Percentiles rank a stretch among this genome's conserved stretches.
phyloP scores from a whole-genome alignment of 2,797 vertebrate genomes.

The Eulemur rubriventer region DNA sequence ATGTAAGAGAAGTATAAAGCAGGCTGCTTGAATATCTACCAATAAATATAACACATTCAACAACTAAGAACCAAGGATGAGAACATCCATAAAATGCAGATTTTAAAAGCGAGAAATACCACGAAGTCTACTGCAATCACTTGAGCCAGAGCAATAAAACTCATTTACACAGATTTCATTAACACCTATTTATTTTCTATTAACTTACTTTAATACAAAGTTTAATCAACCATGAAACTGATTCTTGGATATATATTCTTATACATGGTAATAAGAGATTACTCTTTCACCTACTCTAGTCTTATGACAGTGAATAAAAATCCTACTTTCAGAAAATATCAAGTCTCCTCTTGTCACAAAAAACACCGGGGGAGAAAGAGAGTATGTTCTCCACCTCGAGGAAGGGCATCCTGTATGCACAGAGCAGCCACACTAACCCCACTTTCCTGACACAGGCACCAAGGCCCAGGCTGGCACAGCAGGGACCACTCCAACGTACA shows the following conservation, averaged over 20 bases:
- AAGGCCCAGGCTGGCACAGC: background rate
- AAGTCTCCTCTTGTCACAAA: background rate
- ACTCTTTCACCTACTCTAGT: background rate
- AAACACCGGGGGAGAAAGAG: background rate
- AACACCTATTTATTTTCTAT: background rate
- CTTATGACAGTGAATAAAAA: background rate
- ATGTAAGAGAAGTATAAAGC: constrained; percentile 48
- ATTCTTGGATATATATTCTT: background rate
- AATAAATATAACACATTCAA: background rate
- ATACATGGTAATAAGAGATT: background rate
- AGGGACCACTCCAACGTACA: too few species aligned
- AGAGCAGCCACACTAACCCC: background rate
- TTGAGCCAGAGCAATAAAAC: background rate
- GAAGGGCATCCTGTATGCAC: accelerated
- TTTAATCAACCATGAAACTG: background rate
- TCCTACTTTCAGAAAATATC: background rate
- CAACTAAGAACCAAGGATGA: background rate
- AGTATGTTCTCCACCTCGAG: accelerated
- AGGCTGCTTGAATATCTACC: background rate
- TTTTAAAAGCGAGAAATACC: background rate
- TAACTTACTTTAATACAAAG: background rate
- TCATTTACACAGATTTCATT: background rate
- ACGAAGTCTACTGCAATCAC: accelerated
- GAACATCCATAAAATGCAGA: background rate
- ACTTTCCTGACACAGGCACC: too few species aligned